phyloP scores from a whole-genome alignment of 2,888 invertebrate species.

The Brachyptera risi region DNA sequence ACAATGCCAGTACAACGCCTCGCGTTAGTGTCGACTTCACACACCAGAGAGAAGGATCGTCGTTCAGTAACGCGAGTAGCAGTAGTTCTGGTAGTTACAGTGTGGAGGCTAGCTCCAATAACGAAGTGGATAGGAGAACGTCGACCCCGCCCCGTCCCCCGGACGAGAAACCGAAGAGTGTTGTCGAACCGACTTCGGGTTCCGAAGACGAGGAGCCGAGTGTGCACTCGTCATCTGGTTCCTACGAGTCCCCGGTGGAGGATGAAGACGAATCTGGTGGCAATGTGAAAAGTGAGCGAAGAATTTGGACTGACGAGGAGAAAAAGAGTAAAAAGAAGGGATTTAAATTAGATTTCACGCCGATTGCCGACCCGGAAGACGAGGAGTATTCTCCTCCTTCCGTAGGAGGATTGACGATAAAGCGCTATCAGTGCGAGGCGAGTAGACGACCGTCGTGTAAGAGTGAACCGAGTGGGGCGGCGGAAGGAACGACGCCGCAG shows the following conservation, averaged over 20 bases:
- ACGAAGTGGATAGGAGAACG: conserved; percentile 24
- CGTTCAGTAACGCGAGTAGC: conserved; percentile 40
- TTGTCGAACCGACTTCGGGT: conserved; percentile 8
- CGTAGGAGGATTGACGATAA: conserved; percentile 48
- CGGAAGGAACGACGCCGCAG: conserved; percentile 39
- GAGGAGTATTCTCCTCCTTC: conserved; percentile 52
- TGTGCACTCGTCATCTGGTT: conserved; percentile 69
- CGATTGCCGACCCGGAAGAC: conserved; percentile 49
- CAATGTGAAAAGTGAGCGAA: conserved; percentile 21
- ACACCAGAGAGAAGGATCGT: conserved; percentile 33
- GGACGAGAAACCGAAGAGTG: background rate
- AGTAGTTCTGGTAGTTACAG: conserved; percentile 42
- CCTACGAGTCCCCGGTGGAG: conserved; percentile 69
- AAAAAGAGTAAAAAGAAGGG: conserved; percentile 67
- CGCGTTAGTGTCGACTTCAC: conserved; percentile 27
- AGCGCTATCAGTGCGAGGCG: conserved; percentile 45
- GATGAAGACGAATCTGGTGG: conserved; percentile 55
- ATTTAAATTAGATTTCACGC: conserved; percentile 69
- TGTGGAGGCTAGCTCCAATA: conserved; percentile 38
- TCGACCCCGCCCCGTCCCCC: conserved; percentile 5
- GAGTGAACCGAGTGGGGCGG: conserved; percentile 31
- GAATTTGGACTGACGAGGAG: conserved; percentile 62
- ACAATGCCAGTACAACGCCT: conserved; percentile 29
- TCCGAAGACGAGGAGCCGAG: conserved; percentile 46
- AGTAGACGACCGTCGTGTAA: conserved; percentile 40